A percentile compares a stretch with the other conserved stretches of the same genome.
phyloP scores from a whole-genome alignment of 2,888 invertebrate genomes.

The Andrena minutula region DNA sequence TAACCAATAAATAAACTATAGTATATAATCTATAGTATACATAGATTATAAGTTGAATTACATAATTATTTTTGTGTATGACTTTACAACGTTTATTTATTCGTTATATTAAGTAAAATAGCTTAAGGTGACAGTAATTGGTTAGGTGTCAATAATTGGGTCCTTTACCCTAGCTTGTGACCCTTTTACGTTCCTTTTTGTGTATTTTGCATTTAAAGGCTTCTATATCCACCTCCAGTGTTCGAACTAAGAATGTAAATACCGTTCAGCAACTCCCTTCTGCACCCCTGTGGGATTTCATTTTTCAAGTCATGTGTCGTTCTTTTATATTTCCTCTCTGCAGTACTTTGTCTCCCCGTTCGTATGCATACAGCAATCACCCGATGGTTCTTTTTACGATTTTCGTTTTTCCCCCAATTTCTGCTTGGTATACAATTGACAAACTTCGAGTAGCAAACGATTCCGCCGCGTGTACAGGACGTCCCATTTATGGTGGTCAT shows the following conservation, averaged over 20 bases:
- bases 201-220: constrained; percentile 14
- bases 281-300: constrained; percentile 23
- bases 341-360: constrained; percentile 3
- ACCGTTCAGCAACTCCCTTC: not conserved
- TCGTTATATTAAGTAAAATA: too few relatives aligned
- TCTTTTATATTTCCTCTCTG: not conserved
- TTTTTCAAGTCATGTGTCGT: constrained; percentile 17
- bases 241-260: not conserved
- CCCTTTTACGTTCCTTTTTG: not conserved
- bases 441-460: constrained; percentile 19
- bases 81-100: too few relatives aligned
- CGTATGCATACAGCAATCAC: not conserved
- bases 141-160: too few relatives aligned
- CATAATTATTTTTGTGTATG: too few relatives aligned
- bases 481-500: not conserved
- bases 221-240: constrained; percentile 5
- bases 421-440: constrained; percentile 21
- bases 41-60: too few relatives aligned
- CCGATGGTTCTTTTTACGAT: not conserved
- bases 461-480: constrained; percentile 1
- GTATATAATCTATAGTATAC: too few relatives aligned
- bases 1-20: too few relatives aligned
- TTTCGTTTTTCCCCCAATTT: not conserved
- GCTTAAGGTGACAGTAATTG: too few relatives aligned
- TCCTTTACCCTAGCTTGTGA: too few relatives aligned